Percentiles rank a stretch among this genome's conserved stretches.
These are phyloP conservation scores for Scyliorhinus canicula DNA, from an alignment of 2,797 vertebrate genomes.

Conservation along the genomic window DNA sequence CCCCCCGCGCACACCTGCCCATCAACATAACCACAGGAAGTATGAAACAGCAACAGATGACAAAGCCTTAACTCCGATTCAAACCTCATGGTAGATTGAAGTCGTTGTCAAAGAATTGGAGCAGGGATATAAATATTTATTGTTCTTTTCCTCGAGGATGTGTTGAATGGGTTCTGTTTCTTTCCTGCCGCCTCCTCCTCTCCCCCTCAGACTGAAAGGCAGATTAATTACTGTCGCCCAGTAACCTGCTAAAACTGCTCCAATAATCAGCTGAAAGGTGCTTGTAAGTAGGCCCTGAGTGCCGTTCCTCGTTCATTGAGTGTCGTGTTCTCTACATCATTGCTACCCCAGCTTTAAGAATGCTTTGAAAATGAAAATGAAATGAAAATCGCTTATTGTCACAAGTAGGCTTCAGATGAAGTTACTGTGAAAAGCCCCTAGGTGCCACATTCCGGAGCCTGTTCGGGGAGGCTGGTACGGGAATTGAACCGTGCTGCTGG, in stretches of 20 bases:
- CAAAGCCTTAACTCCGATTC: neutral
- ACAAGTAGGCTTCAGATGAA: too few relatives aligned
- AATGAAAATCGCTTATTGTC: too few relatives aligned
- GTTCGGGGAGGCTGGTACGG: too few relatives aligned
- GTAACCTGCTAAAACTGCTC: neutral
- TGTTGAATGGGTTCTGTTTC: neutral
- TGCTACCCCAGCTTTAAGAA: neutral
- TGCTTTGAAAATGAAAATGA: too few relatives aligned
- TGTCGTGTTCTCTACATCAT: neutral
- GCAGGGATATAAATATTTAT: neutral
- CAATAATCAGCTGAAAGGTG: neutral
- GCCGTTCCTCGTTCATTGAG: neutral
- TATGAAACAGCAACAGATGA: neutral
- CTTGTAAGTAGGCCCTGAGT: neutral
- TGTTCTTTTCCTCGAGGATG: neutral
- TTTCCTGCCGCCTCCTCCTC: conserved; percentile 25
- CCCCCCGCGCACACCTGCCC: too few relatives aligned
- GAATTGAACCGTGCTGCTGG: too few relatives aligned
- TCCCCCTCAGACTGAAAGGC: neutral
- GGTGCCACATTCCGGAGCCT: too few relatives aligned
- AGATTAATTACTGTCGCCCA: neutral
- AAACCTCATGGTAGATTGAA: neutral
- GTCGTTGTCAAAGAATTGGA: neutral
- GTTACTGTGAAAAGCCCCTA: too few relatives aligned
- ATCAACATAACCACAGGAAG: neutral